phyloP scores from a whole-genome alignment of 2,797 vertebrate genomes.

The Rhabdophis nuchalis region DNA sequence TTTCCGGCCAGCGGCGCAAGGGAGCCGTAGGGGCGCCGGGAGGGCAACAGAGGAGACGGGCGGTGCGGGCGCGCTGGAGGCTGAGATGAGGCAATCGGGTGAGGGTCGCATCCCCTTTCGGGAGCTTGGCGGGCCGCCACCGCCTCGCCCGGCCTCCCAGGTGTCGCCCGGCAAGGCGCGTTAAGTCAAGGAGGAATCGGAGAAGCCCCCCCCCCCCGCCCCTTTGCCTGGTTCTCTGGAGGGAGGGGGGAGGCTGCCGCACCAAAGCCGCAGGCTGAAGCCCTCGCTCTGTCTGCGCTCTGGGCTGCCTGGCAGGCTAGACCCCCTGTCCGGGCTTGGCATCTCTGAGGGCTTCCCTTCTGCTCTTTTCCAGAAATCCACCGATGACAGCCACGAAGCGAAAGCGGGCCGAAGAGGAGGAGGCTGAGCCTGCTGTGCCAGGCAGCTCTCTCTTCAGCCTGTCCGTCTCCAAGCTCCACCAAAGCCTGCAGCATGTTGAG shows the following conservation, averaged over 20 bases:
- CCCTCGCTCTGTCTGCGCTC: background rate
- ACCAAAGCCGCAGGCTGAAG: background rate
- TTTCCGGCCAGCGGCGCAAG: background rate
- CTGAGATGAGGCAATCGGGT: background rate
- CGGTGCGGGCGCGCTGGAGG: too few species aligned
- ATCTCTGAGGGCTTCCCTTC: background rate
- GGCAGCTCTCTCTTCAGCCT: constrained; percentile 65
- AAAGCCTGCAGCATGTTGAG: constrained; percentile 63
- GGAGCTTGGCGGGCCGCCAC: too few species aligned
- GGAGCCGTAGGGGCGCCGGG: background rate
- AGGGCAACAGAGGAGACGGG: background rate
- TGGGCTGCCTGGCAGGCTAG: background rate
- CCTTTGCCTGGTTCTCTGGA: background rate
- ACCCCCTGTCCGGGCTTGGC: background rate
- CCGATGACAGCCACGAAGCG: constrained; percentile 65
- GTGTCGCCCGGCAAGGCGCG: too few species aligned
- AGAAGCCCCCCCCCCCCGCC: too few species aligned
- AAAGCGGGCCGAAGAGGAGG: constrained; percentile 59
- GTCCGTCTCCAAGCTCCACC: constrained; percentile 66
- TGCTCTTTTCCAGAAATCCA: constrained; percentile 50
- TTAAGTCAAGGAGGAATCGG: background rate
- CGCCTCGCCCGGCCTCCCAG: too few species aligned
- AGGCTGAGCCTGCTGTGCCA: constrained; percentile 14
- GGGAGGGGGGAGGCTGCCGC: too few species aligned
- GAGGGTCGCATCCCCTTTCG: too few species aligned